A percentile compares a stretch with the other conserved stretches of the same genome.
Evolutionary conservation across 2,113 vertebrate species (phyloP).

Genomic region (Sylvia atricapilla): DNA sequence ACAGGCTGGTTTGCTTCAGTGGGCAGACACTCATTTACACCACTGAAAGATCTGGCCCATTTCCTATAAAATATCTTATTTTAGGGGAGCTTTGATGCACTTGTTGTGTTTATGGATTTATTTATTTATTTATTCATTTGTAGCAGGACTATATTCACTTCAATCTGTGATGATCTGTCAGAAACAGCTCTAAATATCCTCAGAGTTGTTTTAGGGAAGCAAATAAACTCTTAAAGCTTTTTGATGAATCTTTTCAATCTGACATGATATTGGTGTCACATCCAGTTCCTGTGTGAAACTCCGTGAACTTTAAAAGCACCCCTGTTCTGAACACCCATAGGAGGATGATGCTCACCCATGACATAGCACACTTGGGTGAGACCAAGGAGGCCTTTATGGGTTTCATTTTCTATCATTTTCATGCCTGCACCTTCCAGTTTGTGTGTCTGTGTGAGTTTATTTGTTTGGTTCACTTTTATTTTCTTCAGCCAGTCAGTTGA

Average conservation of each 20-base stretch:
- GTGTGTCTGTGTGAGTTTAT: background rate
- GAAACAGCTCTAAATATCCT: background rate
- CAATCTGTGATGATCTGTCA: background rate
- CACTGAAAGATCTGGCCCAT: background rate
- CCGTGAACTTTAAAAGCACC: background rate
- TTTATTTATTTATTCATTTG: background rate
- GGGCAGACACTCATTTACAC: background rate
- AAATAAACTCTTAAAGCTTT: background rate
- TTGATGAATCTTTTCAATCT: background rate
- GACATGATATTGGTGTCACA: fast-evolving
- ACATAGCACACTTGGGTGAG: background rate
- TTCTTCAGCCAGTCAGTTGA: background rate
- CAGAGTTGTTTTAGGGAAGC: background rate
- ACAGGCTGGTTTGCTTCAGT: background rate
- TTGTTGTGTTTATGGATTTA: background rate
- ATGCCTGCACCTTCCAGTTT: background rate
- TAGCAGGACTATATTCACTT: background rate
- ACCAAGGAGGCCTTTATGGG: background rate
- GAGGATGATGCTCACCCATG: background rate
- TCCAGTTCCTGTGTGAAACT: background rate
- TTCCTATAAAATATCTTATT: background rate
- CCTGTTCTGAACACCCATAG: background rate
- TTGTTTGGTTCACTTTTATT: background rate
- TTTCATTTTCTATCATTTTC: background rate
- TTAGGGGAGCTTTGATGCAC: background rate